Base-by-base conservation (phyloP, 2,797 vertebrate genomes). In the Serranus cabrilla region DNA sequence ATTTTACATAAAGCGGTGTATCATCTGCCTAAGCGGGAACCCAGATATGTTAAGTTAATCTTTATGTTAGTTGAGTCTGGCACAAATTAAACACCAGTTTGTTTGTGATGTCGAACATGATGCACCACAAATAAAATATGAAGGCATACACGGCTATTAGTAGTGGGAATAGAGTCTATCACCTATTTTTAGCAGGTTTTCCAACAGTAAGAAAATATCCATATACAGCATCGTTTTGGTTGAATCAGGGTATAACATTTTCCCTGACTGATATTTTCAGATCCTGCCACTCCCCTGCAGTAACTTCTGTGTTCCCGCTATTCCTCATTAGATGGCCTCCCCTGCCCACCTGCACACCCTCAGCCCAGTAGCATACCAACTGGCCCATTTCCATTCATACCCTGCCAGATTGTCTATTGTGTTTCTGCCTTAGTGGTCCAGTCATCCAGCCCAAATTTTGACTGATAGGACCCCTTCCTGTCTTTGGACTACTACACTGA, bases 301-400 rank as follows among this genome's bases (percentile, higher is more conserved):
- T 49, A 31, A 18, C n/a, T 55, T 9, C 12, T 2, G 20, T 60
- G 20, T 16, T 66, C 11, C n/a, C 16, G 4, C 16, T 37, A 34
- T 58, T 31, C 31, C n/a, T 61, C 55, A 58, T 50, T 39, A 37
- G 39, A n/a, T 42, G 46, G 21, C 61, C 21, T 34, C 71, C 45
- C 23, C 43, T 2, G 4, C 37, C 25, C 37, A 43, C 16, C 58
- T 20, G 34, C 27, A 46, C 40, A 47, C 11, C 3, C 52, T 61
- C 50, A 25, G 39, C 40, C 40, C 70, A 39, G 18, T 34, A 25
- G 60, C 31, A 25, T 13, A 21, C 40, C 23, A 23, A 13, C 17
- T 25, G 11, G 21, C 37, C 49, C 37, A 27, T 50, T 52, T 65
- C 20, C 37, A 52, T 43, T 62, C 16, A 51, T 61, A 18, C 23